A percentile compares a stretch with the other conserved stretches of the same genome.
These are phyloP conservation scores for Amiota minor DNA, from an alignment of 2,888 invertebrate species.

Conservation along the genomic window DNA sequence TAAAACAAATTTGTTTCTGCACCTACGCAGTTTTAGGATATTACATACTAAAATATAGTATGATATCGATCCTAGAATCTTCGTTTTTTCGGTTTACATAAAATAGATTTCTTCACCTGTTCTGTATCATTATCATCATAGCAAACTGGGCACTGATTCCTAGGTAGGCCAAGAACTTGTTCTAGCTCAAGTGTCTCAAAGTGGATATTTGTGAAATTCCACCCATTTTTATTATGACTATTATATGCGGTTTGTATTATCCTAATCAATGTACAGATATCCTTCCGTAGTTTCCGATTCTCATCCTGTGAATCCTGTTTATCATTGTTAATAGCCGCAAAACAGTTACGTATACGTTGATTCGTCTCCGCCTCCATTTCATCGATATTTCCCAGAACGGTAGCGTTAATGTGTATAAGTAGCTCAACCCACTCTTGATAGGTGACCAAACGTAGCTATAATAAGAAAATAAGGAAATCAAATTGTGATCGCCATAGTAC, in stretches of 20 bases:
- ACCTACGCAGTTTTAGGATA: no score
- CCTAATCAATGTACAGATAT: slow-evolving; percentile 73
- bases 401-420: slow-evolving; percentile 77
- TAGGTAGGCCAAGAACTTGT: slow-evolving; percentile 68
- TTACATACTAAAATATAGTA: no score
- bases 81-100: no score
- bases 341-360: slow-evolving; percentile 75
- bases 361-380: slow-evolving; percentile 79
- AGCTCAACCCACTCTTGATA: slow-evolving; percentile 79
- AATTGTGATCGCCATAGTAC: background rate
- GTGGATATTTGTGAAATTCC: slow-evolving; percentile 71
- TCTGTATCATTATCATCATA: slow-evolving; percentile 43
- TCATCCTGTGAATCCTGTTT: slow-evolving; percentile 53
- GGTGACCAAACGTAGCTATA: slow-evolving; percentile 79
- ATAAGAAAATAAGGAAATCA: slow-evolving; percentile 35
- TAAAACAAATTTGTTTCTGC: no score
- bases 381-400: slow-evolving; percentile 78
- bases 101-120: slow-evolving; percentile 45
- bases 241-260: slow-evolving; percentile 73
- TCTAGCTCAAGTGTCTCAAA: slow-evolving; percentile 73
- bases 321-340: slow-evolving; percentile 52
- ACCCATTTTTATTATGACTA: slow-evolving; percentile 69
- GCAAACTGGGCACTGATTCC: slow-evolving; percentile 40
- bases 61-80: no score
- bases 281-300: slow-evolving; percentile 62